These are phyloP conservation scores for Biston betularia DNA, from an alignment of 2,888 invertebrate genomes.

Conservation along the genomic window DNA sequence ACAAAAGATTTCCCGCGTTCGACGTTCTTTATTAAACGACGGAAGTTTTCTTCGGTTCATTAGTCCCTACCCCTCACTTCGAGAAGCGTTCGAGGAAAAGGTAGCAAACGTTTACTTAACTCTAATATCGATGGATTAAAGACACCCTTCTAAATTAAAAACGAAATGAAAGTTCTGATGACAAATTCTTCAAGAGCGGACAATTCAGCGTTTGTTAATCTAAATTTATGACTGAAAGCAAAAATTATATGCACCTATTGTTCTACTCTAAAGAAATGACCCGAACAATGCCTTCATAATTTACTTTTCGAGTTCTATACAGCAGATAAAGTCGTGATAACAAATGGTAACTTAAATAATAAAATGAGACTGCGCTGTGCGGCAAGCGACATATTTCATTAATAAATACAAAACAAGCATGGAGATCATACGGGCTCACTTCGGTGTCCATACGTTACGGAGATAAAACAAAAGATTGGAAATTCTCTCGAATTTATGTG, in stretches of 20 bases:
- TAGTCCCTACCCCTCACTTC: slow-evolving; percentile 64
- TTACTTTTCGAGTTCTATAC: slow-evolving; percentile 82
- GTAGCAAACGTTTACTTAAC: slow-evolving; percentile 69
- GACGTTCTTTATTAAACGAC: slow-evolving; percentile 53
- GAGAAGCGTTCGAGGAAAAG: slow-evolving; percentile 60
- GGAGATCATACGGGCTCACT: slow-evolving; percentile 83
- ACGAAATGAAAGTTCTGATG: slow-evolving; percentile 64
- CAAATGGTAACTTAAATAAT: slow-evolving; percentile 86
- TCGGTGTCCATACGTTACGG: slow-evolving; percentile 85
- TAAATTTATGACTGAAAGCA: slow-evolving; percentile 77
- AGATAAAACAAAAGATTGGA: slow-evolving; percentile 85
- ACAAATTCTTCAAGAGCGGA: slow-evolving; percentile 43
- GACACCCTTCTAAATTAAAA: slow-evolving; percentile 78
- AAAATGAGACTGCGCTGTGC: slow-evolving; percentile 77
- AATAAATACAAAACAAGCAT: slow-evolving; percentile 84
- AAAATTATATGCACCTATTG: slow-evolving; percentile 82
- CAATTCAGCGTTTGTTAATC: slow-evolving; percentile 69
- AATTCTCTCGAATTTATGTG: slow-evolving; percentile 81
- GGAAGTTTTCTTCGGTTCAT: slow-evolving; percentile 70
- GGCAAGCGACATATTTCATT: slow-evolving; percentile 85
- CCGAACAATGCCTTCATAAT: slow-evolving; percentile 83
- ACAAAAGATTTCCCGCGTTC: slow-evolving; percentile 44
- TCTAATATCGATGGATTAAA: slow-evolving; percentile 82
- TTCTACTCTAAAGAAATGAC: slow-evolving; percentile 74
- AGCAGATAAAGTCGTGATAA: slow-evolving; percentile 85